Evolutionary conservation across 2,797 vertebrate genomes (phyloP).

Genomic region (Microchirus variegatus): DNA sequence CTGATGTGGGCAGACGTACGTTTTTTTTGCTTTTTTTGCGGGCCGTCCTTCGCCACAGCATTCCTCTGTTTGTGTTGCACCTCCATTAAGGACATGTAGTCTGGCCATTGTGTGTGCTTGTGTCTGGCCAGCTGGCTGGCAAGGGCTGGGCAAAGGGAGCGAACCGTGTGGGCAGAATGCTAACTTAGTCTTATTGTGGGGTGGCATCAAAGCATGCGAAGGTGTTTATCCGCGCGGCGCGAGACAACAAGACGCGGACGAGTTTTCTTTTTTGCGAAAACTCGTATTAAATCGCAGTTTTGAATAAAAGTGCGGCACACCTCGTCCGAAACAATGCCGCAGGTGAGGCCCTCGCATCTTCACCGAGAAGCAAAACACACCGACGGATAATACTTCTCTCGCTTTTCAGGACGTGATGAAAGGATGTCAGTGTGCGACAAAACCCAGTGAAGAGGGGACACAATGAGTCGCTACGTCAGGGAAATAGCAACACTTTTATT

Average conservation of each 20-base stretch:
- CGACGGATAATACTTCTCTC: slow-evolving; percentile 46
- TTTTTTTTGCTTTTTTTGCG: too few species aligned
- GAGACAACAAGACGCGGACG: slow-evolving; percentile 11
- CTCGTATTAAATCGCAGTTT: background rate
- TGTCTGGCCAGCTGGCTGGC: slow-evolving; percentile 46
- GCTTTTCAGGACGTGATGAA: slow-evolving; percentile 54
- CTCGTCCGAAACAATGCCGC: background rate
- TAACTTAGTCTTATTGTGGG: slow-evolving; percentile 62
- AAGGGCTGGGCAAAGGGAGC: slow-evolving; percentile 35
- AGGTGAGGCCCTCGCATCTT: slow-evolving; percentile 2
- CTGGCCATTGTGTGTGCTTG: slow-evolving; percentile 63
- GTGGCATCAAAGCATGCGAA: slow-evolving; percentile 31
- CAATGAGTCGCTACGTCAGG: too few species aligned
- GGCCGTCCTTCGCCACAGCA: slow-evolving; percentile 59
- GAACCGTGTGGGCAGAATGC: slow-evolving; percentile 66
- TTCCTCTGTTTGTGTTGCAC: slow-evolving; percentile 71
- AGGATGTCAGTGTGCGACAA: slow-evolving; percentile 29
- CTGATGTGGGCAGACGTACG: slow-evolving; percentile 71
- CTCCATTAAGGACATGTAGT: slow-evolving; percentile 67
- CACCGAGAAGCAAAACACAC: slow-evolving; percentile 36
- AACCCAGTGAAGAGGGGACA: slow-evolving; percentile 10
- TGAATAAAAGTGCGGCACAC: background rate
- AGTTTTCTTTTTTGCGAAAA: background rate
- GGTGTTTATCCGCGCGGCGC: slow-evolving; percentile 4
- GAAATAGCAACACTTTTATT: too few species aligned